phyloP scores from a whole-genome alignment of 2,888 invertebrate genomes.

The Hydriomena furcata region DNA sequence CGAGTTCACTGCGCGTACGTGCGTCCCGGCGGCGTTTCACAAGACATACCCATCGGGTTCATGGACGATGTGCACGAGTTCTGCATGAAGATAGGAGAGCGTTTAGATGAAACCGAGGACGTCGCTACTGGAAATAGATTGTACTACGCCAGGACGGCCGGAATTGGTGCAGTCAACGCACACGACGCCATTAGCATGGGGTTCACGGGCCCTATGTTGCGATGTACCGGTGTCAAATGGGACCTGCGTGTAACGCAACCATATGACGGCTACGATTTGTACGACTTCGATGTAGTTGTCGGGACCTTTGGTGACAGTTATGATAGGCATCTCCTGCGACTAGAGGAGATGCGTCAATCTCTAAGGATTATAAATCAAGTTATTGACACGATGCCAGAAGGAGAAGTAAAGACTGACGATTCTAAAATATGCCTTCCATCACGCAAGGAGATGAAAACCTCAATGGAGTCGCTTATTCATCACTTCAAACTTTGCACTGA shows the following conservation, averaged over 20 bases:
- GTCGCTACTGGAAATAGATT: slow-evolving; percentile 89
- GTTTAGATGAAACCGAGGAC: slow-evolving; percentile 94
- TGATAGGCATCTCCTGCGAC: slow-evolving; percentile 88
- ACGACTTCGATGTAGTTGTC: slow-evolving; percentile 93
- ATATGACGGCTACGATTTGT: slow-evolving; percentile 91
- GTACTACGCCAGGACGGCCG: slow-evolving; percentile 85
- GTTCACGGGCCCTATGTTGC: slow-evolving; percentile 88
- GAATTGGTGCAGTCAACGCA: slow-evolving; percentile 88
- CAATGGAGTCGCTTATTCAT: slow-evolving; percentile 95
- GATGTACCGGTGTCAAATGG: slow-evolving; percentile 94
- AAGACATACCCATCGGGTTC: slow-evolving; percentile 84
- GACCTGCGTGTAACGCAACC: slow-evolving; percentile 92
- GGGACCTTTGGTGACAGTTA: slow-evolving; percentile 93
- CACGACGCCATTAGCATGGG: slow-evolving; percentile 91
- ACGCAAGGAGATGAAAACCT: slow-evolving; percentile 92
- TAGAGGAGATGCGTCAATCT: slow-evolving; percentile 90
- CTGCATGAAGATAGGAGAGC: slow-evolving; percentile 85
- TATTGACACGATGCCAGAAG: slow-evolving; percentile 91
- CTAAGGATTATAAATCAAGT: slow-evolving; percentile 91
- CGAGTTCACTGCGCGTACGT: slow-evolving; percentile 93
- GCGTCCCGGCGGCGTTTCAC: slow-evolving; percentile 91
- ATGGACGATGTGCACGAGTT: slow-evolving; percentile 92
- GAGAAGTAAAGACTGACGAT: slow-evolving; percentile 91
- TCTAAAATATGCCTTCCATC: slow-evolving; percentile 89
- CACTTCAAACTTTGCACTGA: slow-evolving; percentile 94